Percentiles rank a stretch among this genome's conserved stretches.
These are phyloP conservation scores for Lepidothrix coronata DNA, from an alignment of 2,113 vertebrate species.

Conservation along the genomic window DNA sequence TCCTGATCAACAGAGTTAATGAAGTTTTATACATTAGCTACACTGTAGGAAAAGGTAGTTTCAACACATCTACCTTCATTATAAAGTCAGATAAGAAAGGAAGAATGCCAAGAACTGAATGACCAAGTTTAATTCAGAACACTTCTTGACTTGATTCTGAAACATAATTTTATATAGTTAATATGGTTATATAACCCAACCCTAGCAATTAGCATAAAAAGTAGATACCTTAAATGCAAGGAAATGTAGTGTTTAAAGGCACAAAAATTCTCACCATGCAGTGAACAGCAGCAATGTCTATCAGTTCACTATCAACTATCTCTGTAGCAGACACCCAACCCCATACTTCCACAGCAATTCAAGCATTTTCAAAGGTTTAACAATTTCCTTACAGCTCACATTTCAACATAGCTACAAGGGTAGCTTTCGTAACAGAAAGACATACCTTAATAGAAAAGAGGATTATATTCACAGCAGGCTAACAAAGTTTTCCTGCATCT, in stretches of 20 bases:
- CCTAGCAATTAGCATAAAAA: background rate
- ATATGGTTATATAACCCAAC: background rate
- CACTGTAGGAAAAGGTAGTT: background rate
- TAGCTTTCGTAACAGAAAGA: background rate
- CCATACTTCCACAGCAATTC: fast-evolving
- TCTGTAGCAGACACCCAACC: background rate
- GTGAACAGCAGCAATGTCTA: background rate
- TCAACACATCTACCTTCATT: background rate
- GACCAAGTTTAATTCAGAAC: background rate
- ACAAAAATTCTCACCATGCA: background rate
- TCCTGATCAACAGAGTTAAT: background rate
- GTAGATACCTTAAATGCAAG: background rate
- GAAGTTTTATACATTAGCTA: background rate
- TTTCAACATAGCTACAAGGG: background rate
- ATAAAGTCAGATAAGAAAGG: background rate
- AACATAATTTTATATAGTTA: background rate
- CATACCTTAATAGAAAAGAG: background rate
- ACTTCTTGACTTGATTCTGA: background rate
- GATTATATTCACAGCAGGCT: background rate
- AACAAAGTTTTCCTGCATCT: background rate
- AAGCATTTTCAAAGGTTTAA: background rate
- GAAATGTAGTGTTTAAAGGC: background rate
- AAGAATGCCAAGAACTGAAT: background rate
- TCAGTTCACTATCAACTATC: background rate
- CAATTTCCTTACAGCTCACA: background rate